Percentiles rank a stretch among this genome's conserved stretches.
These are phyloP conservation scores for Coenonympha arcania DNA, from an alignment of 2,888 invertebrate genomes.

Conservation along the genomic window DNA sequence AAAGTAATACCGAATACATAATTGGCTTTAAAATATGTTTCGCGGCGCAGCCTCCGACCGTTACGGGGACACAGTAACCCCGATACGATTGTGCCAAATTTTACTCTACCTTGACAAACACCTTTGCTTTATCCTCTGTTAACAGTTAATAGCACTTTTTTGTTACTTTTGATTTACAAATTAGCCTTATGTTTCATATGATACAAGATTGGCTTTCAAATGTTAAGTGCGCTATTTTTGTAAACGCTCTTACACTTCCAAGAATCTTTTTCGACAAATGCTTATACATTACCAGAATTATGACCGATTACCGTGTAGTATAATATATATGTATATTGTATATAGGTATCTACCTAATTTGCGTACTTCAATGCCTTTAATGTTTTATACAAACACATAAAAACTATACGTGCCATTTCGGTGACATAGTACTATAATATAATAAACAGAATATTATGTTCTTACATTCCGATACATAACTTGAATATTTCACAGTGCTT, in stretches of 20 bases:
- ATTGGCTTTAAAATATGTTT: background rate
- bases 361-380: no score
- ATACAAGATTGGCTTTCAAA: no score
- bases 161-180: background rate
- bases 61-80: constrained; percentile 63
- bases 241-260: no score
- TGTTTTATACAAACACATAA: background rate
- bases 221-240: no score
- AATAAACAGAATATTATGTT: no score
- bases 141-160: constrained; percentile 15
- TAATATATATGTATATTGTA: no score
- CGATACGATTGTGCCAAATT: constrained; percentile 48
- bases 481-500: no score
- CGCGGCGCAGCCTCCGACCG: constrained; percentile 51
- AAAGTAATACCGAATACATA: background rate
- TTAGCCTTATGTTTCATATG: background rate
- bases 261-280: no score
- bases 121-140: constrained; percentile 23
- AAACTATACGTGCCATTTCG: background rate
- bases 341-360: no score
- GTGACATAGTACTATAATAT: constrained; percentile 5
- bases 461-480: no score
- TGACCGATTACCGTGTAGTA: no score
- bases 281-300: no score
- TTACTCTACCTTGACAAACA: constrained; percentile 22